A percentile compares a stretch with the other conserved stretches of the same genome.
Conservation (phyloP, 2,888 invertebrate species). For the Molorchus minor region DNA sequence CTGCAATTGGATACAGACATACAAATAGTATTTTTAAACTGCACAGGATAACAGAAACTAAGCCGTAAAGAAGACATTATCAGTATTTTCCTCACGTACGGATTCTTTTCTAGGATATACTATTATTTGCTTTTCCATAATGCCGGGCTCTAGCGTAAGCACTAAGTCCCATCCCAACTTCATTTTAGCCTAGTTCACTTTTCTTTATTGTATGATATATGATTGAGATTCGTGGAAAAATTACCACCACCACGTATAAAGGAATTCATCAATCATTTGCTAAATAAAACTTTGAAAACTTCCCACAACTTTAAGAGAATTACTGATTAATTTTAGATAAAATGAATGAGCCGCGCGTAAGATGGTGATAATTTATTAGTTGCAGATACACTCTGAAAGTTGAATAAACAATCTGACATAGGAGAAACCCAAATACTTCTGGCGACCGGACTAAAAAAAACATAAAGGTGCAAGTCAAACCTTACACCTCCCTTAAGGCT, state of each 20-base stretch:
- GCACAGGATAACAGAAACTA: no score
- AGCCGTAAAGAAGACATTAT: background rate
- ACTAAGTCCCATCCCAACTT: background rate
- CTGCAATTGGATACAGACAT: background rate
- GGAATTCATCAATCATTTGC: constrained; percentile 6
- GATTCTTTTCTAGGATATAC: background rate
- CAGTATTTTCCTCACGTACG: background rate
- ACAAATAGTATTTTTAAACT: background rate
- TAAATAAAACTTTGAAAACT: background rate
- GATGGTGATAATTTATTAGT: no score
- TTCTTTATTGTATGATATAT: constrained; percentile 1
- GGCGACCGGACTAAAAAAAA: no score
- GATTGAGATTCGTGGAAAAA: background rate
- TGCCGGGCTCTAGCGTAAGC: background rate
- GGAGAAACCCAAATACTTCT: no score
- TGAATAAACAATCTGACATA: no score
- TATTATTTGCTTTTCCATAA: background rate
- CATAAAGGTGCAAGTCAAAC: no score
- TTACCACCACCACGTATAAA: background rate
- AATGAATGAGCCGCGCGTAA: no score
- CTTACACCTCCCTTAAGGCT: no score
- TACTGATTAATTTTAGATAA: no score
- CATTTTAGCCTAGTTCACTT: background rate
- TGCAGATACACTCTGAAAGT: no score
- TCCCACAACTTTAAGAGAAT: background rate